Evolutionary conservation across 2,113 vertebrate species (phyloP), one percentile per base, ranked within the genome.

Genomic region (Odontophorus gujanensis): DNA sequence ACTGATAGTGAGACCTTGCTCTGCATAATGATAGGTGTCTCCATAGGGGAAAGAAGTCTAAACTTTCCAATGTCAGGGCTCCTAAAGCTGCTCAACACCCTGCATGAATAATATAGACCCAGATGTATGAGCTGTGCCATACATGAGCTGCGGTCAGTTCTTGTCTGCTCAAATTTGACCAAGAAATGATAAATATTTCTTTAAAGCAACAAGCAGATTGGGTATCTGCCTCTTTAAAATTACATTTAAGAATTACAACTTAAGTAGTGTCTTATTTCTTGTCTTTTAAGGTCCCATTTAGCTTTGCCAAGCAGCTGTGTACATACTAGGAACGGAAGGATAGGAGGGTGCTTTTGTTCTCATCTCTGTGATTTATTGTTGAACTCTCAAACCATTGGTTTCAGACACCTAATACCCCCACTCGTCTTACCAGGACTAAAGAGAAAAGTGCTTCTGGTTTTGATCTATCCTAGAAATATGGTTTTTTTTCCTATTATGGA

Each of bases 381-480:
- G 59, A 92, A 74, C 34, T 92, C 71, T 80, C 78, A 83, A 80
- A 61, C 63, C 2, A 1, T 28, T 82, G 78, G 92, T 69, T 91
- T 91, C 72, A 71, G 68, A 78, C 67, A 82, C 87, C 84, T 87
- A 72, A 96, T 95, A 82, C 63, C 15, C 25, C 92, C 71, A 71
- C 87, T 96, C 75, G 57, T 92, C 47, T 92, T 61, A 65, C 79
- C 26, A 91, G 55, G 79, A 80, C 79, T 75, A 76, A 94, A 85
- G 81, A 95, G 87, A 77, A 91, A 95, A 95, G 89, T 92, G 89
- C 75, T 93, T 85, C 57, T 93, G 38, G 34, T 83, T 96, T 92
- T 95, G 95, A 91, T 93, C 92, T 95, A 90, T 94, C 92, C 75
- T 72, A 88, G 87, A 94, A 96, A 93, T 88, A 80, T 11, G 2